Percentiles rank a stretch among this genome's conserved stretches.
These are phyloP conservation scores for Cathartes aura DNA, from an alignment of 2,113 vertebrate species.

Conservation along the genomic window DNA sequence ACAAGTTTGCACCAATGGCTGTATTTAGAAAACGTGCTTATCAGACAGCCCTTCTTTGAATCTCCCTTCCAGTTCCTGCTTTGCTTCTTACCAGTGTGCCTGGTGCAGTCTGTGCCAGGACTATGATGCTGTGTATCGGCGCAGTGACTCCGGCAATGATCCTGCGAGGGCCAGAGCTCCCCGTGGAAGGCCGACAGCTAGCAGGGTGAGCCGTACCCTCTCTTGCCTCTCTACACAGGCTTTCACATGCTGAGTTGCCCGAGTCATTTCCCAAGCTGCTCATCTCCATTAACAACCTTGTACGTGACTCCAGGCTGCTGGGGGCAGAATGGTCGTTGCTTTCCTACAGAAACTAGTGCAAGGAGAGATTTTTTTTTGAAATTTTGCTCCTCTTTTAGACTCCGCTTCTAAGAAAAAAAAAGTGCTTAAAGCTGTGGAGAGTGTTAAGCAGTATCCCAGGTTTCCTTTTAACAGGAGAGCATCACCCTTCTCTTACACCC, in stretches of 20 bases:
- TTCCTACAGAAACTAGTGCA: background rate
- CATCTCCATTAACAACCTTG: background rate
- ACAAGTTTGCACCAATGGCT: background rate
- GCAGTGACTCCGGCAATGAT: background rate
- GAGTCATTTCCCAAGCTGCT: background rate
- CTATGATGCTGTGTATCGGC: accelerated
- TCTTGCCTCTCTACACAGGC: background rate
- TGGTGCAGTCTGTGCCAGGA: background rate
- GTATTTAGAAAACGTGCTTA: background rate
- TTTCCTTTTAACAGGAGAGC: background rate
- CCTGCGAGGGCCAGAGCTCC: background rate
- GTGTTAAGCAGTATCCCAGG: background rate
- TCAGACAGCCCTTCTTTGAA: background rate
- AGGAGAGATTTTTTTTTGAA: background rate
- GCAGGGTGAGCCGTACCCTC: background rate
- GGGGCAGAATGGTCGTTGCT: background rate
- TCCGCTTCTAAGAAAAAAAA: background rate
- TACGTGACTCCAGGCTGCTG: background rate
- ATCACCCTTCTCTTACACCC: background rate
- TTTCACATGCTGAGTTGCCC: accelerated
- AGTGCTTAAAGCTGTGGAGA: background rate
- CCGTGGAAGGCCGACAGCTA: accelerated
- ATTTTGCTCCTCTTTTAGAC: background rate
- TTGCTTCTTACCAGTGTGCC: background rate
- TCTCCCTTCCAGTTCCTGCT: background rate